Conservation (phyloP, 2,888 invertebrate species). For the Euclidia mi region DNA sequence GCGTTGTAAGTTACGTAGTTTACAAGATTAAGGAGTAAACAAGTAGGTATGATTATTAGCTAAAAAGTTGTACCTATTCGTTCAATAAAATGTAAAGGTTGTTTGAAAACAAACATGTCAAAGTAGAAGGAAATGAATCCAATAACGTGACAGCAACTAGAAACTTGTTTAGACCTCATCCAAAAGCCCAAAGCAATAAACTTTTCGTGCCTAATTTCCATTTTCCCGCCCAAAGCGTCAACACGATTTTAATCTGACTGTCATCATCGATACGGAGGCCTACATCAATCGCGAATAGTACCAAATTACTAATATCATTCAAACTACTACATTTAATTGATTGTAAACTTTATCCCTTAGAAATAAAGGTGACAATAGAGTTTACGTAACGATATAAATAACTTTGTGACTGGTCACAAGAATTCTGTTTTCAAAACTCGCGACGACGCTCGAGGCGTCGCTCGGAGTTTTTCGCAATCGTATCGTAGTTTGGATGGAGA, state of each 20-base stretch:
- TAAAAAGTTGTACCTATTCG: too few species aligned
- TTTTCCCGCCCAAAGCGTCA: slow-evolving; percentile 80
- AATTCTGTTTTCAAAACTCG: slow-evolving; percentile 79
- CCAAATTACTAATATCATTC: slow-evolving; percentile 42
- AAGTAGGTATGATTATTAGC: too few species aligned
- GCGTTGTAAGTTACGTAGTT: too few species aligned
- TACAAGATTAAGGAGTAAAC: too few species aligned
- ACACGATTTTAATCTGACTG: slow-evolving; percentile 77
- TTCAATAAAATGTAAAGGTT: too few species aligned
- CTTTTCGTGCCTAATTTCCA: slow-evolving; percentile 64
- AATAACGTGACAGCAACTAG: neutral
- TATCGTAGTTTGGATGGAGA: slow-evolving; percentile 76
- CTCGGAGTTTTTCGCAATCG: slow-evolving; percentile 69
- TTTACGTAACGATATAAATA: slow-evolving; percentile 27
- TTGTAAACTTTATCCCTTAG: slow-evolving; percentile 40
- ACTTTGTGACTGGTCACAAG: slow-evolving; percentile 61
- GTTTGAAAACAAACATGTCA: too few species aligned
- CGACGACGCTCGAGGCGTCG: slow-evolving; percentile 74
- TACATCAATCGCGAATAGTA: slow-evolving; percentile 73
- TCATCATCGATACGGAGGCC: slow-evolving; percentile 77
- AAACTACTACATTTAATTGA: slow-evolving; percentile 16
- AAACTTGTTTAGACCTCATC: slow-evolving; percentile 12
- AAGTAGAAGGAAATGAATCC: neutral
- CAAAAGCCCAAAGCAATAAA: slow-evolving; percentile 40
- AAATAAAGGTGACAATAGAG: slow-evolving; percentile 13